These are phyloP conservation scores for Empis stercorea DNA, from an alignment of 2,888 invertebrate species.

Conservation along the genomic window DNA sequence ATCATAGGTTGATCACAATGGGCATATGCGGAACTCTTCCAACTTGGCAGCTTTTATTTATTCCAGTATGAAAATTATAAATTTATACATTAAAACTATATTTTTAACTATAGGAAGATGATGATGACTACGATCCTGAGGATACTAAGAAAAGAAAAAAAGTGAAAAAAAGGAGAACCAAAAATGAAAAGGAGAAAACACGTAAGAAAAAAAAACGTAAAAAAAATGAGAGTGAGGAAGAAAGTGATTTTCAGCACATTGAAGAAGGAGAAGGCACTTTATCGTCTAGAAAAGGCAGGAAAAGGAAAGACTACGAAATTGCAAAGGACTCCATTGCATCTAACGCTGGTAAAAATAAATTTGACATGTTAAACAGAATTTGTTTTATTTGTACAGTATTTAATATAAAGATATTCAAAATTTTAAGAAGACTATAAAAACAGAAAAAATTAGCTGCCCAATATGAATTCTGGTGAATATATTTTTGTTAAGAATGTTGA, in stretches of 20 bases:
- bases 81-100: background rate
- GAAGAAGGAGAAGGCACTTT: constrained; percentile 53
- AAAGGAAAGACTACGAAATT: constrained; percentile 32
- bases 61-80: too few species aligned
- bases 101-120: constrained; percentile 34
- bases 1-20: too few species aligned
- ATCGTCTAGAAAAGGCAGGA: constrained; percentile 31
- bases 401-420: too few species aligned
- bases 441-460: too few species aligned
- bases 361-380: too few species aligned
- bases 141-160: constrained; percentile 78
- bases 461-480: too few species aligned
- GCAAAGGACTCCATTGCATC: constrained; percentile 31
- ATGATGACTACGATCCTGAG: constrained; percentile 80
- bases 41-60: too few species aligned
- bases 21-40: too few species aligned
- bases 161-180: constrained; percentile 89
- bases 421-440: too few species aligned
- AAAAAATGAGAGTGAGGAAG: constrained; percentile 86
- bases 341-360: constrained; percentile 20
- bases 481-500: too few species aligned
- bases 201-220: constrained; percentile 90
- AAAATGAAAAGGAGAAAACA: constrained; percentile 83
- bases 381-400: too few species aligned
- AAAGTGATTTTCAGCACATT: constrained; percentile 60